These are phyloP conservation scores for Parazoanthus darwini DNA, from an alignment of 92 coral and sea anemone genomes.

Conservation along the genomic window DNA sequence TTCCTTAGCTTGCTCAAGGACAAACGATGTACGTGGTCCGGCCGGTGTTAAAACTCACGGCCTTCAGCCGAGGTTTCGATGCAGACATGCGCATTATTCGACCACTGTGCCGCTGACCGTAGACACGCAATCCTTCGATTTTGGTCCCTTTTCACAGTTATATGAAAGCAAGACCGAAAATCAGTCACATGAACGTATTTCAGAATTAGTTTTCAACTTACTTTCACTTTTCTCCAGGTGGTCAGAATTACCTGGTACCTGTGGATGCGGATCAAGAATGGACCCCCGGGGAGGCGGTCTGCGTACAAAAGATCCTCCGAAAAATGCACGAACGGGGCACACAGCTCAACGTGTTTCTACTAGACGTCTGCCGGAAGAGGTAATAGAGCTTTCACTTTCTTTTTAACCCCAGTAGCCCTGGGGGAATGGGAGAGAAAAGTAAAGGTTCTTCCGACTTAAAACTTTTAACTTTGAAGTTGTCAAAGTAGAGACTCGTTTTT, in stretches of 20 bases:
- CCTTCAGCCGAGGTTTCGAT: too few relatives aligned
- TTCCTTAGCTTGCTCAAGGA: too few relatives aligned
- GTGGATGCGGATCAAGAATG: conserved; percentile 85
- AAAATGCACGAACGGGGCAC: conserved; percentile 69
- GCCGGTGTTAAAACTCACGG: too few relatives aligned
- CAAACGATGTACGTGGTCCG: too few relatives aligned
- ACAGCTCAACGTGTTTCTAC: conserved; percentile 72
- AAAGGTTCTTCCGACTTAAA: neutral
- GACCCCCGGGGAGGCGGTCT: conserved; percentile 85
- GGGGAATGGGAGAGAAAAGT: too few relatives aligned
- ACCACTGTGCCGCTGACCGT: too few relatives aligned
- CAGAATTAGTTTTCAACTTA: neutral
- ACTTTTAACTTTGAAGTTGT: neutral
- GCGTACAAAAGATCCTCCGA: conserved; percentile 79
- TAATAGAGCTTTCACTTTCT: neutral
- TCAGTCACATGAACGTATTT: too few relatives aligned
- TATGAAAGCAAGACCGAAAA: too few relatives aligned
- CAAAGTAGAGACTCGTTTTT: too few relatives aligned
- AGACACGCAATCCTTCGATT: too few relatives aligned
- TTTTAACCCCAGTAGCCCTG: too few relatives aligned
- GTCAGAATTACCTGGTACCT: conserved; percentile 92
- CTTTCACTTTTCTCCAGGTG: conserved; percentile 29
- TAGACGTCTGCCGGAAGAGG: conserved; percentile 95
- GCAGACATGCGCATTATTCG: too few relatives aligned
- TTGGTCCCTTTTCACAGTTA: neutral